A percentile compares a stretch with the other conserved stretches of the same genome.
These are phyloP conservation scores for Rhineura floridana DNA, from an alignment of 2,113 vertebrate species.

Conservation along the genomic window DNA sequence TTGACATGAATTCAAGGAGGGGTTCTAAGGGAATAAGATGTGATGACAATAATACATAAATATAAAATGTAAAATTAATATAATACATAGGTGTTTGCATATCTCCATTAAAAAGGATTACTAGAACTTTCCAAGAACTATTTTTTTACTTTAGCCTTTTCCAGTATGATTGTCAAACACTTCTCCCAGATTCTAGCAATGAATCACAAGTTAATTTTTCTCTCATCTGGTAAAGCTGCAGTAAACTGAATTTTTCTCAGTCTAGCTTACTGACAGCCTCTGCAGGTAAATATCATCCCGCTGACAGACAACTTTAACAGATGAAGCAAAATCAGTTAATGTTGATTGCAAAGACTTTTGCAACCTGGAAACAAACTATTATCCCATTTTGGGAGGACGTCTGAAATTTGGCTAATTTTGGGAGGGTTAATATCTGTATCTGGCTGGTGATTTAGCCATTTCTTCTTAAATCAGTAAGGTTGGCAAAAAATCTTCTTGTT, in stretches of 20 bases:
- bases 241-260: neutral
- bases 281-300: neutral
- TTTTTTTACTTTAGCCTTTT: neutral
- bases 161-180: neutral
- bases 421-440: neutral
- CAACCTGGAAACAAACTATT: neutral
- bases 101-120: neutral
- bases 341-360: neutral
- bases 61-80: neutral
- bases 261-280: neutral
- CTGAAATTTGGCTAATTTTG: too few species aligned
- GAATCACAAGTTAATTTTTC: constrained; percentile 35
- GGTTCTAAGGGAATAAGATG: neutral
- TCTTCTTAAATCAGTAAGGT: neutral
- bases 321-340: neutral
- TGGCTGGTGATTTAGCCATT: neutral
- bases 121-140: neutral
- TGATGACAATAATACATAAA: neutral
- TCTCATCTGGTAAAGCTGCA: neutral
- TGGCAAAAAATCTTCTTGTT: neutral
- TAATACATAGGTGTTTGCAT: neutral
- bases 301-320: neutral
- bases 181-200: constrained; percentile 8
- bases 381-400: neutral
- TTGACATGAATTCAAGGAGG: neutral